phyloP scores from a whole-genome alignment of 2,113 vertebrate species.

The Eupsittula cactorum region DNA sequence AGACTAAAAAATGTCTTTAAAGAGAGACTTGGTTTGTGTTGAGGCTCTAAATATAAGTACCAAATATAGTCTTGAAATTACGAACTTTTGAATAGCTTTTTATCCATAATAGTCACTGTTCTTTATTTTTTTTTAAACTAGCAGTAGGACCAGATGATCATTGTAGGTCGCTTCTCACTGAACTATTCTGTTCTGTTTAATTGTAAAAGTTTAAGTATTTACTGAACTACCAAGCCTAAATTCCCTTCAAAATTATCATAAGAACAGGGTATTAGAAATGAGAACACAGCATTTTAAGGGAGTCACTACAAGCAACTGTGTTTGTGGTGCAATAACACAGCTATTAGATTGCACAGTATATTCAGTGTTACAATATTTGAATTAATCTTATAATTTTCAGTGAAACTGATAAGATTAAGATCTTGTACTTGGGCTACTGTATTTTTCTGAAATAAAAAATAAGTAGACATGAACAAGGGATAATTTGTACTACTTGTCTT shows the following conservation, averaged over 20 bases:
- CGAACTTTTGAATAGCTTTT: background rate
- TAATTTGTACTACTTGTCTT: background rate
- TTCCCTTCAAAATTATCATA: background rate
- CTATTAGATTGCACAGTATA: background rate
- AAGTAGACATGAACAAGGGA: background rate
- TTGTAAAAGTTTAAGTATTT: background rate
- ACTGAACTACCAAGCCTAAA: background rate
- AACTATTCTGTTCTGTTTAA: background rate
- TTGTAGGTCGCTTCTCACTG: background rate
- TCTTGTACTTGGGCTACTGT: background rate
- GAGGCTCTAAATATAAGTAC: background rate
- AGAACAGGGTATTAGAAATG: background rate
- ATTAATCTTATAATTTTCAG: background rate
- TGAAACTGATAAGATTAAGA: background rate
- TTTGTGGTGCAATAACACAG: background rate
- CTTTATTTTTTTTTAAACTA: background rate
- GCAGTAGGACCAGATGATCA: background rate
- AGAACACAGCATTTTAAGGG: background rate
- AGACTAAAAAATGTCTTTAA: background rate
- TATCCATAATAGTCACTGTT: background rate
- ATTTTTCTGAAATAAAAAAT: background rate
- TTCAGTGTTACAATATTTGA: background rate
- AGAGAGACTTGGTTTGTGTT: background rate
- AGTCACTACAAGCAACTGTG: background rate
- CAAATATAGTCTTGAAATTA: background rate